Evolutionary conservation across 2,888 invertebrate species (phyloP), one percentile per base, ranked within the genome.

Genomic region (Diarsia dahlii): DNA sequence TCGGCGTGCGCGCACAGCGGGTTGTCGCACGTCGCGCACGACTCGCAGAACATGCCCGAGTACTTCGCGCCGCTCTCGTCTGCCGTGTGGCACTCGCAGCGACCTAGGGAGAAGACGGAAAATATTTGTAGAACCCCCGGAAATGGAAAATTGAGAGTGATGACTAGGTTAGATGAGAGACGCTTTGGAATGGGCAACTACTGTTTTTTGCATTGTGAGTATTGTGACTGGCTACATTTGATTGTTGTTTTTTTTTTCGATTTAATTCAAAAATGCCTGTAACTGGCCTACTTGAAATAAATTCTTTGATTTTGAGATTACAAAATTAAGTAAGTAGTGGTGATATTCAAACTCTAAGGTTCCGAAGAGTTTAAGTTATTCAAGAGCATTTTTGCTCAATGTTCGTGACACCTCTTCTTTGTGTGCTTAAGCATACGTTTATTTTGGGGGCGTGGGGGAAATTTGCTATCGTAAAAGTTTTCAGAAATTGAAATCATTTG

Each of bases 1-100:
- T 97, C 95, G n/a, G 97, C 97, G 77, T 92, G 93, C 6, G 92
- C 93, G 85, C 97, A 97, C 72, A 97, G 91, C 1, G 96, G 95
- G 84, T 97, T 96, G 76, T 91, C 93, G 78, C 97, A 97, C 0
- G 93, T 94, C 1, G 95, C 93, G 81, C 97, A 97, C 10, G 94
- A 94, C 90, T 97, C 97, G 76, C 97, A 97, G 89, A 94, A 97
- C 66, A 88, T 90, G 39, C 97, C 97, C 0, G 94, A 90, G 84
- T 96, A 97, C 50, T 90, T 90, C 2, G 89, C 87, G 8, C 90
- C 93, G 13, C 90, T 91, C 45, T 89, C 89, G 13, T 91, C 90
- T 0, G 90, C 89, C 1, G 85, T 81, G 6, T 88, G 89, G 83
- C 97, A 97, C 74, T 95, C 86, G 74, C 97, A 97, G 39, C 90